Evolutionary conservation across 23 tunicate genomes (phyloP).

Genomic region (Aplidium turbinatum): DNA sequence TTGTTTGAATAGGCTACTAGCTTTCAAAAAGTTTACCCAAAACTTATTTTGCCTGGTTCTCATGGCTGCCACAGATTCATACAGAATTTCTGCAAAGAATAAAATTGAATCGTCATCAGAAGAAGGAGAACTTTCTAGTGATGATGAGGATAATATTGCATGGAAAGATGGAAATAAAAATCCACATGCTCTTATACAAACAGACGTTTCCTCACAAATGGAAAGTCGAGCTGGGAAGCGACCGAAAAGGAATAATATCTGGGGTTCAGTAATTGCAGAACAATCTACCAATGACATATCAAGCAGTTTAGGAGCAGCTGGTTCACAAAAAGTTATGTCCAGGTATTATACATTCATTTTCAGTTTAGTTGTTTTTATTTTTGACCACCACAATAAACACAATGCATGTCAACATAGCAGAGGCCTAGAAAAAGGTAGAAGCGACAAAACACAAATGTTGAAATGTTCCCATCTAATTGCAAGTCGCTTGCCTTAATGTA

Average conservation of each 20-base stretch:
- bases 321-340: slow-evolving; percentile 68
- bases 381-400: too few species aligned
- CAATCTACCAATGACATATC: slow-evolving; percentile 82
- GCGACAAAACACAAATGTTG: too few species aligned
- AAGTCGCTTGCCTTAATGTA: too few species aligned
- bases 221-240: slow-evolving; percentile 11
- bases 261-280: slow-evolving; percentile 74
- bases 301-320: slow-evolving; percentile 69
- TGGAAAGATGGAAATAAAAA: neutral
- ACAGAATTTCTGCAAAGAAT: slow-evolving; percentile 12
- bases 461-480: too few species aligned
- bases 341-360: too few species aligned
- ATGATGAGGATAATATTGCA: slow-evolving; percentile 28
- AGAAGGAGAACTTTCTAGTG: slow-evolving; percentile 54
- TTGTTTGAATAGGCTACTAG: too few species aligned
- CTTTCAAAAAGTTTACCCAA: too few species aligned
- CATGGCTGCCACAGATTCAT: slow-evolving; percentile 37
- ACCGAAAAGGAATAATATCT: slow-evolving; percentile 72
- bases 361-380: too few species aligned
- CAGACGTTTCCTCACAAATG: neutral
- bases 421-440: too few species aligned
- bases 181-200: neutral
- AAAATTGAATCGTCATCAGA: slow-evolving; percentile 46
- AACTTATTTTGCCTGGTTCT: too few species aligned
- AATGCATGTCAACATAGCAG: too few species aligned